Percentiles rank a stretch among this genome's conserved stretches.
Evolutionary conservation across 2,113 vertebrate species (phyloP).

Genomic region (Colius striatus): DNA sequence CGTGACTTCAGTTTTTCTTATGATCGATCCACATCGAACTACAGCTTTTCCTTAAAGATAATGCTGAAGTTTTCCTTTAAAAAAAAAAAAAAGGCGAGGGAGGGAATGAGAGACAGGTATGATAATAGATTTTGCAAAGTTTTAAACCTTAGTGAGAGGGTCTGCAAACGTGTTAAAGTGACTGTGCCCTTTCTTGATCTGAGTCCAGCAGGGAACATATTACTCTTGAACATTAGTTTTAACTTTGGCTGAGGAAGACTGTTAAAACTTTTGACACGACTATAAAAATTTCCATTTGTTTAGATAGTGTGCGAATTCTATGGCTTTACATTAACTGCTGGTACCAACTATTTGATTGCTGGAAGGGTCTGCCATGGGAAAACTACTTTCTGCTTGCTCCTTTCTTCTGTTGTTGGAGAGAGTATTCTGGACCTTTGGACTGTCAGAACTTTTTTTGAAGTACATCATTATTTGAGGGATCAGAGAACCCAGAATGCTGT

Average conservation of each 20-base stretch:
- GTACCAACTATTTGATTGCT: background rate
- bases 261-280: background rate
- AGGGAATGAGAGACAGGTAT: fast-evolving
- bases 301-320: background rate
- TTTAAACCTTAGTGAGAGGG: background rate
- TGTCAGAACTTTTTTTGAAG: background rate
- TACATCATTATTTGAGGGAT: background rate
- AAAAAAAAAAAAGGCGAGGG: fast-evolving
- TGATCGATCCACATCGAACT: background rate
- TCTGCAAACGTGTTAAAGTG: fast-evolving
- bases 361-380: background rate
- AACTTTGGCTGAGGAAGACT: background rate
- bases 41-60: background rate
- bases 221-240: background rate
- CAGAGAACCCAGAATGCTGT: background rate
- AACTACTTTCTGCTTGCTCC: background rate
- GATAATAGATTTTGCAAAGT: fast-evolving
- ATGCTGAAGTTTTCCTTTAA: background rate
- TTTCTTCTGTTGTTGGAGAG: background rate
- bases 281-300: background rate
- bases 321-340: background rate
- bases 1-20: fast-evolving
- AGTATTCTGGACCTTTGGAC: background rate
- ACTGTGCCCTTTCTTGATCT: background rate
- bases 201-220: fast-evolving